Percentiles rank a stretch among this genome's conserved stretches.
phyloP scores from a whole-genome alignment of 2,888 invertebrate genomes.

The Morpho achilles region DNA sequence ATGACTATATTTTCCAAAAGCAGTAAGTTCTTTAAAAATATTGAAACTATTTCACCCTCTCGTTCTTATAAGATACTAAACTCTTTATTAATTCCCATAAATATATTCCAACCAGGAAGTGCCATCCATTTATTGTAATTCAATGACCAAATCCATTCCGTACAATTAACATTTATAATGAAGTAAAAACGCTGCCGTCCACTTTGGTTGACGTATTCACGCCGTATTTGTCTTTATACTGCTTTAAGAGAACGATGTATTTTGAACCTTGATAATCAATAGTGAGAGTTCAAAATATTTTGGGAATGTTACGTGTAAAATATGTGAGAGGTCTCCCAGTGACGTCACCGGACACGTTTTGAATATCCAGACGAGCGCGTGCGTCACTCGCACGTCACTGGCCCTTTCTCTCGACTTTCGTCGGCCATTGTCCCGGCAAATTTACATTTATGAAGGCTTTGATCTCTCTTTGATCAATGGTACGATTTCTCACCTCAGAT shows the following conservation, averaged over 20 bases:
- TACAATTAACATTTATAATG: slow-evolving; percentile 31
- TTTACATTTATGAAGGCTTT: slow-evolving; percentile 1
- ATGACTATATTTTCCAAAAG: no score
- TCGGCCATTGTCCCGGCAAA: slow-evolving; percentile 6
- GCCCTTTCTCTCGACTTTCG: slow-evolving; percentile 44
- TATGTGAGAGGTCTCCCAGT: slow-evolving; percentile 28
- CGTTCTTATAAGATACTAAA: no score
- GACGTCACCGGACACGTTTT: slow-evolving; percentile 52
- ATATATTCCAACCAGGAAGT: slow-evolving; percentile 7
- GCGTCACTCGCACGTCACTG: slow-evolving; percentile 59
- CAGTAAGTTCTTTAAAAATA: no score
- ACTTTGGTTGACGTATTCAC: slow-evolving; percentile 32
- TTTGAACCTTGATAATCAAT: background rate
- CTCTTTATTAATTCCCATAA: no score
- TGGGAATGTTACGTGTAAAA: slow-evolving; percentile 10
- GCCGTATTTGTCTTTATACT: slow-evolving; percentile 18
- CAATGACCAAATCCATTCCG: slow-evolving; percentile 14
- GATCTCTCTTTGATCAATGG: background rate
- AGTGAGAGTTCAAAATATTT: background rate
- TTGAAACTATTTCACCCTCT: no score
- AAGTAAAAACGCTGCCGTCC: slow-evolving; percentile 30
- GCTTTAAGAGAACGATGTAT: no score
- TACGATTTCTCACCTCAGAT: background rate
- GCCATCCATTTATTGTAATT: slow-evolving; percentile 13
- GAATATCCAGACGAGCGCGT: slow-evolving; percentile 41